Conservation (phyloP, 1,140 invertebrate genomes). For the Palaemon carinicauda region DNA sequence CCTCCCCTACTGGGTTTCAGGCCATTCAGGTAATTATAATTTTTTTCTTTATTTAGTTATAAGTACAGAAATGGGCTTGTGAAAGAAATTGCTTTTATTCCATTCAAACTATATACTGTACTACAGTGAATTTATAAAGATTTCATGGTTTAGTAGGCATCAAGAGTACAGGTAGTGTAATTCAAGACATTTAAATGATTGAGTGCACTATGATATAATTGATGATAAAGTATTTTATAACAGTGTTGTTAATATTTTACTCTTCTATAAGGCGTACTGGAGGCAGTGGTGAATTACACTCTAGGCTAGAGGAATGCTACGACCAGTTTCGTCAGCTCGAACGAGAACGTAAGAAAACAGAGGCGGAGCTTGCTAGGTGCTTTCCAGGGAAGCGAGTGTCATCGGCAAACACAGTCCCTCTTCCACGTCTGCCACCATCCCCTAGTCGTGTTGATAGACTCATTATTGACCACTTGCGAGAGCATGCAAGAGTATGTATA, state of each 20-base stretch:
- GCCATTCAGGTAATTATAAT: slow-evolving; percentile 51
- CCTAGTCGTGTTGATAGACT: slow-evolving; percentile 84
- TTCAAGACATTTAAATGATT: too few species aligned
- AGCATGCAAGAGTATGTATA: slow-evolving; percentile 74
- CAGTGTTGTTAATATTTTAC: not conserved
- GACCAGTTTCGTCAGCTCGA: slow-evolving; percentile 84
- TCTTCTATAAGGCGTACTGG: slow-evolving; percentile 39
- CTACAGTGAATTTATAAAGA: too few species aligned
- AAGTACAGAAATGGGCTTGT: too few species aligned
- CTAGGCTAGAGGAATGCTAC: slow-evolving; percentile 80
- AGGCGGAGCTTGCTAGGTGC: slow-evolving; percentile 81
- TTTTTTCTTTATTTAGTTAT: too few species aligned
- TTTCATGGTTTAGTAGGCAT: too few species aligned
- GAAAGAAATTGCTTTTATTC: not conserved
- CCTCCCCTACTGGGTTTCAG: slow-evolving; percentile 51
- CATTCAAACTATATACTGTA: not conserved
- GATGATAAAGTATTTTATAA: too few species aligned
- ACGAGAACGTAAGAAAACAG: slow-evolving; percentile 85
- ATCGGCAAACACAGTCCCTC: slow-evolving; percentile 81
- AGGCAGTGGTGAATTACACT: slow-evolving; percentile 54
- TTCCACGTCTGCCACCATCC: slow-evolving; percentile 80
- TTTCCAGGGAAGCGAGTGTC: slow-evolving; percentile 84
- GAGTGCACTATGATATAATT: not conserved
- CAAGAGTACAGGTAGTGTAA: too few species aligned
- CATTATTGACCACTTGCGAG: slow-evolving; percentile 82